A percentile compares a stretch with the other conserved stretches of the same genome.
phyloP scores from a whole-genome alignment of 2,888 invertebrate genomes.

The Thymelicus lineola region DNA sequence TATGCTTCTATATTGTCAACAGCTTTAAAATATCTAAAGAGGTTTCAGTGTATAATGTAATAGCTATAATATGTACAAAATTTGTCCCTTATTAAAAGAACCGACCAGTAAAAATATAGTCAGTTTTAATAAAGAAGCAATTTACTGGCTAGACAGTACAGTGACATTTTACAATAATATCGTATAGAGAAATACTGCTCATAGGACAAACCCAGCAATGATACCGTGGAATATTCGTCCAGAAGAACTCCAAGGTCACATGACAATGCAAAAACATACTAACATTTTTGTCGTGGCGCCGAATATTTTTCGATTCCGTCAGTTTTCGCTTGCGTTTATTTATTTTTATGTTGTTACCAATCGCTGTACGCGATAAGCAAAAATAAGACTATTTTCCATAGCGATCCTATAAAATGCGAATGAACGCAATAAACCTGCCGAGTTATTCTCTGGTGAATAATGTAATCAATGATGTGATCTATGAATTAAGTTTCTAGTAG shows the following conservation, averaged over 20 bases:
- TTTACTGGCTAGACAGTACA: too few relatives aligned
- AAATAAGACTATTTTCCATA: slow-evolving; percentile 32
- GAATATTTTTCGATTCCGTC: slow-evolving; percentile 47
- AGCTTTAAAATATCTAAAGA: too few relatives aligned
- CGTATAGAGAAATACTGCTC: neutral
- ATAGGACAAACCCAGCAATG: too few relatives aligned
- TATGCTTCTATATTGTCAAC: too few relatives aligned
- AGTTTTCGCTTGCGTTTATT: slow-evolving; percentile 45
- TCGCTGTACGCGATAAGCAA: slow-evolving; percentile 20
- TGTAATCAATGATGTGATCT: slow-evolving; percentile 1
- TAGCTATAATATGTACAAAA: too few relatives aligned
- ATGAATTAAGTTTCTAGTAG: slow-evolving; percentile 12
- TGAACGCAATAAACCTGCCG: slow-evolving; percentile 8
- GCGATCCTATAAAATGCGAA: slow-evolving; percentile 22
- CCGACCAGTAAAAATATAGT: too few relatives aligned
- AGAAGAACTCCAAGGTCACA: slow-evolving; percentile 44
- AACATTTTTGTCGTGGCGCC: slow-evolving; percentile 48
- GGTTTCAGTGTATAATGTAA: too few relatives aligned
- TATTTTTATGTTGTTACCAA: slow-evolving; percentile 41
- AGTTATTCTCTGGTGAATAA: slow-evolving; percentile 16
- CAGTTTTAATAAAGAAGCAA: too few relatives aligned
- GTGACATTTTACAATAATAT: neutral
- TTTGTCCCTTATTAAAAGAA: too few relatives aligned
- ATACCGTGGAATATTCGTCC: slow-evolving; percentile 2
- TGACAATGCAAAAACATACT: slow-evolving; percentile 49